These are phyloP conservation scores for Drosophila lacertosa DNA, from an alignment of 1,140 invertebrate genomes.

Conservation along the genomic window DNA sequence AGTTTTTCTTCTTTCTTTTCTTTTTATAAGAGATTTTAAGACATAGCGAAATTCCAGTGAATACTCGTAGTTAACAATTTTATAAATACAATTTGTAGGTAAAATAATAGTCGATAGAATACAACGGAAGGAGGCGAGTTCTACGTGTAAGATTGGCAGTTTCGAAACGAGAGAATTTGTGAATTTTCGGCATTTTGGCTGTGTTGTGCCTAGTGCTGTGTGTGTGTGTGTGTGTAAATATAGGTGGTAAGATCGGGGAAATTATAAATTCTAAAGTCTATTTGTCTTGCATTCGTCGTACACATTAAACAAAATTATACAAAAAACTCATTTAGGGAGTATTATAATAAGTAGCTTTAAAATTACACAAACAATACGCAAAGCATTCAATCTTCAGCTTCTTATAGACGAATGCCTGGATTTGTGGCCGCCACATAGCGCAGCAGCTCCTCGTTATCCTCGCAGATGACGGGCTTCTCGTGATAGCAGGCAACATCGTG, in stretches of 20 bases:
- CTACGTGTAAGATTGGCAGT: constrained; percentile 62
- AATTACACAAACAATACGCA: constrained; percentile 78
- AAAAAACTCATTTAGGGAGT: constrained; percentile 74
- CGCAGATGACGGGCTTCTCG: constrained; percentile 95
- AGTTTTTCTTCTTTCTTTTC: constrained; percentile 1
- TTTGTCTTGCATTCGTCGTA: constrained; percentile 81
- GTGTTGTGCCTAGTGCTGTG: background rate
- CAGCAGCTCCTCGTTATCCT: constrained; percentile 93
- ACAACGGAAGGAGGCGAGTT: constrained; percentile 17
- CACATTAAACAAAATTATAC: constrained; percentile 76
- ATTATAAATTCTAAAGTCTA: constrained; percentile 84
- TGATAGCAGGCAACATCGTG: constrained; percentile 97
- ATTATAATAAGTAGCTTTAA: constrained; percentile 82
- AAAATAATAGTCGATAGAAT: constrained; percentile 28
- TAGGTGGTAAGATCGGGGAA: constrained; percentile 68
- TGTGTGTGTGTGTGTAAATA: constrained; percentile 13
- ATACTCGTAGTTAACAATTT: constrained; percentile 43
- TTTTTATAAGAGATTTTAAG: constrained; percentile 59
- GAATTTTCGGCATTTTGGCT: constrained; percentile 27
- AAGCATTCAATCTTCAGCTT: constrained; percentile 29
- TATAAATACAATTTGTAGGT: constrained; percentile 59
- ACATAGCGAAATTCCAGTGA: constrained; percentile 27
- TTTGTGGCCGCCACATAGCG: constrained; percentile 93
- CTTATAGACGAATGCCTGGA: constrained; percentile 90
- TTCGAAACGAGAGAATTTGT: constrained; percentile 48